Percentiles rank a stretch among this genome's conserved stretches.
Conservation (phyloP, 1,140 invertebrate genomes). For the Plectrocnemia conspersa region DNA sequence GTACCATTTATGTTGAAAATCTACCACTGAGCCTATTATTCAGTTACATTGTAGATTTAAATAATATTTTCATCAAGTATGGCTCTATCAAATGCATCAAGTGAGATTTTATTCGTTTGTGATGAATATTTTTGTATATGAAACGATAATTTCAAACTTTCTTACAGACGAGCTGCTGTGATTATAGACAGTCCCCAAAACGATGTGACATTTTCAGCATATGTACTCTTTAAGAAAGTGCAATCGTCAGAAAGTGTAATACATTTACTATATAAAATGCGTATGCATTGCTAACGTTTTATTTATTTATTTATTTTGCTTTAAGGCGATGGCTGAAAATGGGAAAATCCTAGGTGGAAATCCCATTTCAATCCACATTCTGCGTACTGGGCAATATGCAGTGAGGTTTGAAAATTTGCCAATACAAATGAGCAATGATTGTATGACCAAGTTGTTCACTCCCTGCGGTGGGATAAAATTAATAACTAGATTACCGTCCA, state of each 20-base stretch:
- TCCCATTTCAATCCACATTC: slow-evolving; percentile 10
- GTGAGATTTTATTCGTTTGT: slow-evolving; percentile 15
- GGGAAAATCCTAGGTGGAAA: slow-evolving; percentile 18
- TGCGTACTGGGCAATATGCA: slow-evolving; percentile 15
- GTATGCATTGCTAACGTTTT: neutral
- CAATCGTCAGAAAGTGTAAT: neutral
- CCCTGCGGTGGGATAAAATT: slow-evolving; percentile 22
- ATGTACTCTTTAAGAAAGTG: neutral
- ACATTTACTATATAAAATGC: neutral
- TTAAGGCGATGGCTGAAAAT: slow-evolving; percentile 16
- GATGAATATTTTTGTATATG: neutral
- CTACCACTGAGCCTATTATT: slow-evolving; percentile 16
- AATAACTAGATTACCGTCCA: slow-evolving; percentile 17
- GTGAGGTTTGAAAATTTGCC: slow-evolving; percentile 19
- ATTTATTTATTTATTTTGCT: neutral
- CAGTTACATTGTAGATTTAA: slow-evolving; percentile 14
- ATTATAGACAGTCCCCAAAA: slow-evolving; percentile 6
- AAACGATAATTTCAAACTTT: neutral
- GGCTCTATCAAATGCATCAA: slow-evolving; percentile 24
- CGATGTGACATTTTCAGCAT: neutral
- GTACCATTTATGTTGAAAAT: slow-evolving; percentile 24
- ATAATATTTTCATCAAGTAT: slow-evolving; percentile 21
- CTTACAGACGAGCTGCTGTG: slow-evolving; percentile 22
- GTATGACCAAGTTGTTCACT: slow-evolving; percentile 16
- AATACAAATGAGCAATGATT: slow-evolving; percentile 18